phyloP scores from a whole-genome alignment of 2,888 invertebrate genomes.

The Pollenia griseotomentosa region DNA sequence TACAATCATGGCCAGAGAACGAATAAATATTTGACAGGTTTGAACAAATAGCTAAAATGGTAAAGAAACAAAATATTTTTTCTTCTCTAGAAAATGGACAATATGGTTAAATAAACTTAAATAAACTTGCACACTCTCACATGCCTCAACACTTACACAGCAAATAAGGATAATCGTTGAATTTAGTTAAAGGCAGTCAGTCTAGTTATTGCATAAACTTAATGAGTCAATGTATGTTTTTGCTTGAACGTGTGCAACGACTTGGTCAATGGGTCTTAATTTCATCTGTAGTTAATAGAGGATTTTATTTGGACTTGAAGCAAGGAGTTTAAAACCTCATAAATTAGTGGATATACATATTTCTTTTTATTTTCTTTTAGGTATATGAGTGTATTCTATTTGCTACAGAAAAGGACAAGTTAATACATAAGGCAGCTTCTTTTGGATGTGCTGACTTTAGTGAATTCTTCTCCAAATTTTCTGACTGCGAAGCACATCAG shows the following conservation, averaged over 20 bases:
- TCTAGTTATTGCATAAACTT: background rate
- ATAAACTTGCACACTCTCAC: slow-evolving; percentile 13
- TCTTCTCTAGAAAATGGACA: slow-evolving; percentile 37
- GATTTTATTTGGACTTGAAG: slow-evolving; percentile 48
- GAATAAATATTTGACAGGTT: slow-evolving; percentile 53
- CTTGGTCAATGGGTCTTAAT: slow-evolving; percentile 36
- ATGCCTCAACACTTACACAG: slow-evolving; percentile 11
- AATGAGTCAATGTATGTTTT: background rate
- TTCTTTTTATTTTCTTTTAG: slow-evolving; percentile 14
- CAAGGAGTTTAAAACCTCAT: slow-evolving; percentile 60
- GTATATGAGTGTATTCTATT: slow-evolving; percentile 2
- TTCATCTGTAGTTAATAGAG: slow-evolving; percentile 49
- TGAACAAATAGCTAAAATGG: slow-evolving; percentile 48
- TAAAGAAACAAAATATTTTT: slow-evolving; percentile 27
- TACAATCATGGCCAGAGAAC: slow-evolving; percentile 3
- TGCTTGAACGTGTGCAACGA: slow-evolving; percentile 33
- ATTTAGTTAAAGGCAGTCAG: slow-evolving; percentile 29
- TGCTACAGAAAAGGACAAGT: background rate
- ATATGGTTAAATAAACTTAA: slow-evolving; percentile 65
- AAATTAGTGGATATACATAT: slow-evolving; percentile 53
- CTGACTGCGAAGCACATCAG: slow-evolving; percentile 30
- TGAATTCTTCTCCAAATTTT: slow-evolving; percentile 26
- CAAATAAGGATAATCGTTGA: slow-evolving; percentile 47
- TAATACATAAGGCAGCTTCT: background rate
- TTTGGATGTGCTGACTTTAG: slow-evolving; percentile 53